These are phyloP conservation scores for Hedya salicella DNA, from an alignment of 2,888 invertebrate species.

Conservation along the genomic window DNA sequence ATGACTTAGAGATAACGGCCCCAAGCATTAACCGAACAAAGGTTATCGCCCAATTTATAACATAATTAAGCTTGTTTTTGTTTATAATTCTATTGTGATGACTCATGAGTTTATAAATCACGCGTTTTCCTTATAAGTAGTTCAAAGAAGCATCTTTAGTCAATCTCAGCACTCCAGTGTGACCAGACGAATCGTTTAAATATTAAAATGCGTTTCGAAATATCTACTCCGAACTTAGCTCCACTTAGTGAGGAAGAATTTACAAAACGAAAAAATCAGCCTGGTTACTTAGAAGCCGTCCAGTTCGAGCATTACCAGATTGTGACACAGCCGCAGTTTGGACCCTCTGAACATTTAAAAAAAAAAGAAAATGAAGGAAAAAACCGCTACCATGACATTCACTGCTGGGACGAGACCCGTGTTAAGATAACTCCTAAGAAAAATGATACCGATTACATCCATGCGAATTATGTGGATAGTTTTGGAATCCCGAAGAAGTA, in stretches of 20 bases:
- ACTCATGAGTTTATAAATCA: background rate
- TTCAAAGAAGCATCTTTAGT: background rate
- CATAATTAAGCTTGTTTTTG: background rate
- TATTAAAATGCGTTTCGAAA: background rate
- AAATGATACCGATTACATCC: background rate
- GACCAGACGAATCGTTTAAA: background rate
- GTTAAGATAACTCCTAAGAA: constrained; percentile 1
- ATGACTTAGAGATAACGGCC: background rate
- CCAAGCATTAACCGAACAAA: background rate
- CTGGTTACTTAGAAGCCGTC: background rate
- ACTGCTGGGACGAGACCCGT: background rate
- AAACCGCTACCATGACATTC: background rate
- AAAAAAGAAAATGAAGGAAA: background rate
- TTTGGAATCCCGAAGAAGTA: background rate
- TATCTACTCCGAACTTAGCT: background rate
- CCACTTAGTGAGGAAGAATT: background rate
- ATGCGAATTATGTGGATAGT: constrained; percentile 13
- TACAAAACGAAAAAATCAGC: background rate
- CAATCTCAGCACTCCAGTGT: background rate
- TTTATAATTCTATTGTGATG: background rate
- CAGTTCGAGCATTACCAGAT: background rate
- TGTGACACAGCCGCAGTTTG: background rate
- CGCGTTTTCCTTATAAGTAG: background rate
- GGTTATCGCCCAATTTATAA: background rate
- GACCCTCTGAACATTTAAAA: background rate